Evolutionary conservation across 2,113 vertebrate species (phyloP), one percentile per base, ranked within the genome.

Genomic region (Myotis lucifugus): DNA sequence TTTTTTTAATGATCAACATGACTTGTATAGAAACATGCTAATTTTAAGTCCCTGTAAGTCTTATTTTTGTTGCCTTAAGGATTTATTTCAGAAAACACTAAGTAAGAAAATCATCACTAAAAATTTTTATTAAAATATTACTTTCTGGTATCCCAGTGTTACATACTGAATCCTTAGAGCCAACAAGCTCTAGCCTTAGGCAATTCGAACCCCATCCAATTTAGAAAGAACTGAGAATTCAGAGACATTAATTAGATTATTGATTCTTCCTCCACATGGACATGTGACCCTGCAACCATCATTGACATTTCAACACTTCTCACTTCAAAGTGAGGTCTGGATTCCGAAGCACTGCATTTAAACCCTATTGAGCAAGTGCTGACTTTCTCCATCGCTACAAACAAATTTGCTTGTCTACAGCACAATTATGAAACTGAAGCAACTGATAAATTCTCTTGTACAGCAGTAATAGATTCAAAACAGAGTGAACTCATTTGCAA

Each of bases 401-500:
- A 78, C 27, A 90, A 56, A 95, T 97, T 93, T 92, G 52, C 54
- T 61, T 54, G 19, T 94, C 40, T n/a, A 23, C 10, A 50, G 25
- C 88, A 81, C 52, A 87, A 56, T 93, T 83, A 61, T 1, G n/a
- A 91, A 90, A 82, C 32, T 66, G 29, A 95, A 94, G 54, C 21
- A 84, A 7, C 48, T 77, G 54, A 50, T 88, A 77, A 90, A 76
- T 72, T 94, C 50, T 92, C 85, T 74, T 69, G 21, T n/a, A 69
- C 10, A 64, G 7, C 50, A 42, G 17, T 94, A 94, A 81, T 70
- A 85, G 59, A 61, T 74, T 81, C 84, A 84, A 87, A 93, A 72
- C 88, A 54, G 90, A 89, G 56, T 66, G 54, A 91, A 61, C 29
- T 95, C 64, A 92, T 96, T 93, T 96, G 19, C 27, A 93, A 79